Evolutionary conservation across 2,888 invertebrate species (phyloP), one percentile per base, ranked within the genome.

Genomic region (Augiades crinisus): DNA sequence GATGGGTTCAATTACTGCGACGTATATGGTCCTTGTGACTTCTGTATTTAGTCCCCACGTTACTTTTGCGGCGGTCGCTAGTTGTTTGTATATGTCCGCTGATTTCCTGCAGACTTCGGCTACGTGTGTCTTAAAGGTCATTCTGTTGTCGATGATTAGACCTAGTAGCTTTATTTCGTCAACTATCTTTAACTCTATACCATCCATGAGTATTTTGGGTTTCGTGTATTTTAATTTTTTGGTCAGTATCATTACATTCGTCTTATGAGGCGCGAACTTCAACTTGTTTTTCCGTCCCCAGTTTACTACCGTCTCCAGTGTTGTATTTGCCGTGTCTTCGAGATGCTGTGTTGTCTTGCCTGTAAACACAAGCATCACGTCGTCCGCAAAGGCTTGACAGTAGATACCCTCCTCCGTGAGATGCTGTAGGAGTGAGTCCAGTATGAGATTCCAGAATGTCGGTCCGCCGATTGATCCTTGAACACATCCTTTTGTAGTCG

Each of bases 61-160:
- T 1, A 44, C 21, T 7, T 21, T 44, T 1, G 44, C 44, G 0
- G 44, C 31, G 3, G 7, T 16, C 7, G 43, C 16, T 7, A 63
- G 38, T 19, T 53, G 53, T 36, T 33, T 47, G 13, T 47, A 41
- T 8, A 53, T 19, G 3, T 27, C 17, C 1, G 44, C 30, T 2
- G 51, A 19, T 8, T 41, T 51, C 21, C 21, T 43, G 19, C 50
- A 50, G 3, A 44, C 21, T 7, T 34, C 37, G 2, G 37, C 17
- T 1, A 51, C 51, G 16, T 51, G 40, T 10, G 37, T 2, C 14
- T 53, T 46, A n/a, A 47, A 53, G 5, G 19, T 44, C 14, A 41
- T 6, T 14, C 27, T 41, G 10, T 16, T 27, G 16, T 41, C 41
- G 1, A 41, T 2, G 0, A 14, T 41, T 1, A 41, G 22, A 2